Conservation (phyloP, 2,888 invertebrate genomes). For the Metacarcinus magister region DNA sequence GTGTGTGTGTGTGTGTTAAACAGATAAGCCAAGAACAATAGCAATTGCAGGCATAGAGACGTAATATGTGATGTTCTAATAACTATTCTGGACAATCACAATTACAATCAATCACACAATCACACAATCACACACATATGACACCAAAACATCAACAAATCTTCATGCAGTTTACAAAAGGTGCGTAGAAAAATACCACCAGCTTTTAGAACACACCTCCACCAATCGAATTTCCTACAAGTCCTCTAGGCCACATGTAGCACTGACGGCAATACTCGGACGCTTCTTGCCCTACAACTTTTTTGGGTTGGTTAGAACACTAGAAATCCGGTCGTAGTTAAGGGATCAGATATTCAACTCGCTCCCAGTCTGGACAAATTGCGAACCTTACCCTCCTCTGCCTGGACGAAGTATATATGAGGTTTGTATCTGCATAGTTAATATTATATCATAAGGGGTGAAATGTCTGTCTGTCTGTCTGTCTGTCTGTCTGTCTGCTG, state of each 20-base stretch:
- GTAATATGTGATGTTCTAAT: not conserved
- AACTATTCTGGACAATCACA: not conserved
- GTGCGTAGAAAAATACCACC: not conserved
- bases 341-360: slow-evolving; percentile 36
- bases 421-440: not conserved
- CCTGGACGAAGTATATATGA: not conserved
- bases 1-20: not conserved
- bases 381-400: slow-evolving; percentile 31
- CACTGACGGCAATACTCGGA: not conserved
- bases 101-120: not conserved
- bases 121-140: not conserved
- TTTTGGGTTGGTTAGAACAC: slow-evolving; percentile 27
- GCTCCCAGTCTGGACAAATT: slow-evolving; percentile 36
- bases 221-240: not conserved
- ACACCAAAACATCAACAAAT: not conserved
- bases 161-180: not conserved
- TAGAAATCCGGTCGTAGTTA: slow-evolving; percentile 36
- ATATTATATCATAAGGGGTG: not conserved
- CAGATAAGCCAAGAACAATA: no score
- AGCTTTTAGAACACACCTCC: not conserved
- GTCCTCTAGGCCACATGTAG: not conserved
- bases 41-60: not conserved
- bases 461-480: not conserved
- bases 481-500: not conserved
- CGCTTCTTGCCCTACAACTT: slow-evolving; percentile 4